phyloP scores from a whole-genome alignment of 2,113 vertebrate genomes.

The Nansenia antarctica region DNA sequence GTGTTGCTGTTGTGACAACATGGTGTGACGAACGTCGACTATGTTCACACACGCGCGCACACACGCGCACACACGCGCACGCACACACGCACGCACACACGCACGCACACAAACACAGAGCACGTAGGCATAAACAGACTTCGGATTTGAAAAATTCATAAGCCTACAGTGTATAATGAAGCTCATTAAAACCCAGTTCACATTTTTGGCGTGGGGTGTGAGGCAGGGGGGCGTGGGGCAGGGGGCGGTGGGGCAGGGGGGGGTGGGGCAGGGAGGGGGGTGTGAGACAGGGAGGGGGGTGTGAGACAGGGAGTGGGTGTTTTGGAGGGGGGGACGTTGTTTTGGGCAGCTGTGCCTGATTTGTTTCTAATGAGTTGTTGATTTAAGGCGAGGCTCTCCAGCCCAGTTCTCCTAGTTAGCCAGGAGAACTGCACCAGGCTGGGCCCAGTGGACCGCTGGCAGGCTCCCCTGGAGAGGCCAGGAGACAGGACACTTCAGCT shows the following conservation, averaged over 20 bases:
- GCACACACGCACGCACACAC: neutral
- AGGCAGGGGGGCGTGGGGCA: too few species aligned
- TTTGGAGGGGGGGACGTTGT: conserved; percentile 34
- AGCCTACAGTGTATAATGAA: conserved; percentile 32
- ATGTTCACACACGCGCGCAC: neutral
- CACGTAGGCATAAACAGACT: neutral
- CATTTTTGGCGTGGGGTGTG: too few species aligned
- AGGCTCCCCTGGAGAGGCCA: neutral
- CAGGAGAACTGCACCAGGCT: neutral
- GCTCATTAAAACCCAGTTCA: conserved; percentile 23
- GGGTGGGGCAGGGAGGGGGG: too few species aligned
- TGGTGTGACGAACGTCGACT: neutral
- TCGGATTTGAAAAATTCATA: neutral
- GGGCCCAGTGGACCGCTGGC: too few species aligned
- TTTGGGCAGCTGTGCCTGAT: conserved; percentile 47
- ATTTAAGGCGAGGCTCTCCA: too few species aligned
- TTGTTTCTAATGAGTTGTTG: conserved; percentile 43
- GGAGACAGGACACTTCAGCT: neutral
- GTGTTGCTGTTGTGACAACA: neutral
- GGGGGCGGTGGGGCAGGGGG: too few species aligned
- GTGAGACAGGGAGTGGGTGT: too few species aligned
- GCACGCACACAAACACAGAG: neutral
- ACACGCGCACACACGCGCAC: neutral
- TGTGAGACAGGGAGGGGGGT: too few species aligned
- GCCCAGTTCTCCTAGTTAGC: too few species aligned